Evolutionary conservation across 1,140 invertebrate species (phyloP).

Genomic region (Antheraea pernyi): DNA sequence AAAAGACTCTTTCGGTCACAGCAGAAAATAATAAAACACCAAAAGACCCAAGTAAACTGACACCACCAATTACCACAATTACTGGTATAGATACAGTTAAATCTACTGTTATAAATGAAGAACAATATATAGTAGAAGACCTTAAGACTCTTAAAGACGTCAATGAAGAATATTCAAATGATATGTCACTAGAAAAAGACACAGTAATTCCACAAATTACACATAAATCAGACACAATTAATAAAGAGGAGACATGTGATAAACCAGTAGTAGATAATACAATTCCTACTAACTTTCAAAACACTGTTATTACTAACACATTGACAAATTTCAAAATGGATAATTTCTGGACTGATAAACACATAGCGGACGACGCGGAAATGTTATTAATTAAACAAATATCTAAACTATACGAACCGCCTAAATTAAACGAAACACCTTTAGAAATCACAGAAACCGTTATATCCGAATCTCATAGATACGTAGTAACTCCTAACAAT

Average conservation of each 20-base stretch:
- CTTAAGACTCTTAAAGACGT: too few relatives aligned
- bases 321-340: conserved; percentile 48
- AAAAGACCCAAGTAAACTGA: background rate
- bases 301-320: conserved; percentile 51
- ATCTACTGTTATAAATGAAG: too few relatives aligned
- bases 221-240: background rate
- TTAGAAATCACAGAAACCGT: conserved; percentile 23
- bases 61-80: background rate
- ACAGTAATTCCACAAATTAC: background rate
- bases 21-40: background rate
- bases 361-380: conserved; percentile 54
- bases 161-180: background rate
- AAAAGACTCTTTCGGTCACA: background rate
- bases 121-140: too few relatives aligned
- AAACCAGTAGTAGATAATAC: background rate
- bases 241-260: background rate
- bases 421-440: background rate
- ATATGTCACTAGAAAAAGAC: background rate
- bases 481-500: conserved; percentile 2
- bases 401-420: conserved; percentile 25
- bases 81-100: background rate
- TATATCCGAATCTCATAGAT: conserved; percentile 5
- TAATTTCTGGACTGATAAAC: conserved; percentile 60
- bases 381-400: conserved; percentile 33
- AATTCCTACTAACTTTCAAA: conserved; percentile 38